These are phyloP conservation scores for Pyrrhia umbra DNA, from an alignment of 2,888 invertebrate genomes.

Conservation along the genomic window DNA sequence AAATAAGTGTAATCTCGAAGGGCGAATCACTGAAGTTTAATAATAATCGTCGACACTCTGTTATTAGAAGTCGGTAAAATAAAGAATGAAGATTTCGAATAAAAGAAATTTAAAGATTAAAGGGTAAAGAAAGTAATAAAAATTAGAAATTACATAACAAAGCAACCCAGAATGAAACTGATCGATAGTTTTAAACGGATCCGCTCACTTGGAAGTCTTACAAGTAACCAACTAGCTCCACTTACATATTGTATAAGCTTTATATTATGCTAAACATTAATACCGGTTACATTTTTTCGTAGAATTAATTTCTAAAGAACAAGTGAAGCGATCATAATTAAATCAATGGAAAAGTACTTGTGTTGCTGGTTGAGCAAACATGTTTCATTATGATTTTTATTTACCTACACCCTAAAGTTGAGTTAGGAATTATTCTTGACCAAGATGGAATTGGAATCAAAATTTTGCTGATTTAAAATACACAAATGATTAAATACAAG, in stretches of 20 bases:
- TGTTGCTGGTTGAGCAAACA: constrained; percentile 12
- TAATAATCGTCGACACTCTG: background rate
- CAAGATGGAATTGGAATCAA: too few species aligned
- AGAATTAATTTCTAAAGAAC: constrained; percentile 56
- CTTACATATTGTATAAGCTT: constrained; percentile 55
- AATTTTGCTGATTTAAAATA: too few species aligned
- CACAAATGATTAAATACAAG: background rate
- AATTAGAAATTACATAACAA: constrained; percentile 29
- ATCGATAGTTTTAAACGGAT: constrained; percentile 59
- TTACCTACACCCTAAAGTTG: background rate
- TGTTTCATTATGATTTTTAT: constrained; percentile 3
- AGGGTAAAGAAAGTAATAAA: constrained; percentile 18
- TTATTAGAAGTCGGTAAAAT: background rate
- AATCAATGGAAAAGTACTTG: constrained; percentile 48
- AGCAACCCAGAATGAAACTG: constrained; percentile 25
- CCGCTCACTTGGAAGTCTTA: constrained; percentile 55
- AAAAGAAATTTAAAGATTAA: background rate
- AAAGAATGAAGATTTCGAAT: background rate
- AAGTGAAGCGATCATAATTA: constrained; percentile 52
- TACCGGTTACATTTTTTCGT: constrained; percentile 52
- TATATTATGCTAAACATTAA: constrained; percentile 39
- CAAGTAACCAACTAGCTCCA: constrained; percentile 46
- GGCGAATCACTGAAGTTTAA: constrained; percentile 3
- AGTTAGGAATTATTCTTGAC: too few species aligned
- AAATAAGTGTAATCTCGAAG: constrained; percentile 4